Percentiles rank a stretch among this genome's conserved stretches.
phyloP scores from a whole-genome alignment of 1,140 invertebrate genomes.

The Drosophila tsacasi region DNA sequence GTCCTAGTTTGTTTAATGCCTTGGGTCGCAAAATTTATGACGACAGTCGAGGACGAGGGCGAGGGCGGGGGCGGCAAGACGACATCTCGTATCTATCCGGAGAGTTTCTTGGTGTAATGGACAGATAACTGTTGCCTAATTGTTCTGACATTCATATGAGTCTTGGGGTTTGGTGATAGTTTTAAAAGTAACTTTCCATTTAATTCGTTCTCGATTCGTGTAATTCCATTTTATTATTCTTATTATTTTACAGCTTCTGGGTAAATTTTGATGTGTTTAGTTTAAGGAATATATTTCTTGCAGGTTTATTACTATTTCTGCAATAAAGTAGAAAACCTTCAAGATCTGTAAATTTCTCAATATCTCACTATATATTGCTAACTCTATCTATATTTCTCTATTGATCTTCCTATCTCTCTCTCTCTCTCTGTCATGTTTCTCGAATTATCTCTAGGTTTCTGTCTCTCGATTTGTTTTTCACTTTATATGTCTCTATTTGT shows the following conservation, averaged over 20 bases:
- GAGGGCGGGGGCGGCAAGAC: neutral
- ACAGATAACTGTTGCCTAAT: constrained; percentile 79
- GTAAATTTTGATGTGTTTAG: neutral
- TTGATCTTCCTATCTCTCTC: too few relatives aligned
- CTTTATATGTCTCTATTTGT: too few relatives aligned
- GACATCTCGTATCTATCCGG: constrained; percentile 37
- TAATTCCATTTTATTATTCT: neutral
- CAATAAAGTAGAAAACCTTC: too few relatives aligned
- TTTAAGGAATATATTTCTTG: neutral
- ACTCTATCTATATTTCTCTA: too few relatives aligned
- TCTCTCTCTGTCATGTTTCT: too few relatives aligned
- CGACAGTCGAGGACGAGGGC: constrained; percentile 3
- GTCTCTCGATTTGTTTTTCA: too few relatives aligned
- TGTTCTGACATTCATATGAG: constrained; percentile 61
- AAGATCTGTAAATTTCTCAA: too few relatives aligned
- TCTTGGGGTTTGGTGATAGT: neutral
- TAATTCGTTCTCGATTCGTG: constrained; percentile 24
- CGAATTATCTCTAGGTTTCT: too few relatives aligned
- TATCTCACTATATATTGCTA: too few relatives aligned
- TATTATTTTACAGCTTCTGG: neutral
- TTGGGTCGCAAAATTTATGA: constrained; percentile 54
- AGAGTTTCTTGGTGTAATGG: constrained; percentile 68
- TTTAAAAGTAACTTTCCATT: constrained; percentile 20
- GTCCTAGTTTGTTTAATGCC: constrained; percentile 75
- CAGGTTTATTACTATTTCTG: neutral